A percentile compares a stretch with the other conserved stretches of the same genome.
Evolutionary conservation across 2,113 vertebrate species (phyloP).

Genomic region (Heterotis niloticus): DNA sequence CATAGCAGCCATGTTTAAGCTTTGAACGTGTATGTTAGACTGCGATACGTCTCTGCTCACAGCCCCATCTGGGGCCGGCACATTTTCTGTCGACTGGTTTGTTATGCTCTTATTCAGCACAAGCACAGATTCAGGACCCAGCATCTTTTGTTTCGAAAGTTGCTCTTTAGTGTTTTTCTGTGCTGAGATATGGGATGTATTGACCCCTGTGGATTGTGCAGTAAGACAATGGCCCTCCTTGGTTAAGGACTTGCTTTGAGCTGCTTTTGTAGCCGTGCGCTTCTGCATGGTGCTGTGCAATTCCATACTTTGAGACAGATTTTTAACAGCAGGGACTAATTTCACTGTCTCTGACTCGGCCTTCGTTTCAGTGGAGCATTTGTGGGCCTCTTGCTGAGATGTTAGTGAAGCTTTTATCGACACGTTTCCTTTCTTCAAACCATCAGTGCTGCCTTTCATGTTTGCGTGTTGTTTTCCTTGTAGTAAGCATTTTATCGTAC

Average conservation of each 20-base stretch:
- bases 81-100: constrained; percentile 38
- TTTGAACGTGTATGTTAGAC: constrained; percentile 35
- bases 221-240: constrained; percentile 53
- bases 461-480: constrained; percentile 67
- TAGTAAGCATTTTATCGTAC: constrained; percentile 66
- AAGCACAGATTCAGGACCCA: constrained; percentile 43
- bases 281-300: constrained; percentile 46
- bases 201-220: constrained; percentile 48
- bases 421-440: constrained; percentile 61
- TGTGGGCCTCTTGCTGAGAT: constrained; percentile 49
- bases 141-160: constrained; percentile 49
- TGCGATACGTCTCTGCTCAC: not conserved
- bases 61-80: not conserved
- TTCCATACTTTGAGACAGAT: constrained; percentile 55
- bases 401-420: constrained; percentile 53
- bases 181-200: constrained; percentile 34
- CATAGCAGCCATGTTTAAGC: constrained; percentile 45
- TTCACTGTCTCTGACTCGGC: constrained; percentile 45
- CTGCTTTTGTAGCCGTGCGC: constrained; percentile 50
- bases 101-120: constrained; percentile 49
- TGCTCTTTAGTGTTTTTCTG: constrained; percentile 26
- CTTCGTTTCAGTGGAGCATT: constrained; percentile 46
- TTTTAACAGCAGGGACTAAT: constrained; percentile 56
- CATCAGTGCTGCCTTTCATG: constrained; percentile 52
- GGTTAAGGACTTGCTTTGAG: constrained; percentile 54